These are phyloP conservation scores for Lophura nycthemera DNA, from an alignment of 2,113 vertebrate genomes.

Conservation along the genomic window DNA sequence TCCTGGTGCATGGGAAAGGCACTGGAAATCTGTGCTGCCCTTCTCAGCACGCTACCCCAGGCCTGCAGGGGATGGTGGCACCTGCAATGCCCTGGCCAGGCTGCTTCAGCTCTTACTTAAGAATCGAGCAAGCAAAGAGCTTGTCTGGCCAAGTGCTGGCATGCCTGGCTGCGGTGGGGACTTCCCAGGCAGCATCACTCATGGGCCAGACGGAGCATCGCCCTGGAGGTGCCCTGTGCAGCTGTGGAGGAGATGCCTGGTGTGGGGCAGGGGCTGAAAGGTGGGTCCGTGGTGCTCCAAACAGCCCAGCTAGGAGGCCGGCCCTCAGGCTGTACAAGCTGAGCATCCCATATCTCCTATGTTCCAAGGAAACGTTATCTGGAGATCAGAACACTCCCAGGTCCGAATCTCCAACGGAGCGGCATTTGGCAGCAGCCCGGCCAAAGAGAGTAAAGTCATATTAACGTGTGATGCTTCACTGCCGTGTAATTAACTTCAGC, in stretches of 20 bases:
- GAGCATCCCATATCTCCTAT: neutral
- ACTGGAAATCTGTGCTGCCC: neutral
- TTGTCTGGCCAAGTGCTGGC: neutral
- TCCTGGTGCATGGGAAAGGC: accelerated
- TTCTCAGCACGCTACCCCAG: neutral
- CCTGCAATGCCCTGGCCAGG: neutral
- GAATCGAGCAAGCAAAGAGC: neutral
- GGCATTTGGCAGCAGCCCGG: accelerated
- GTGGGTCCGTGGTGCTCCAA: neutral
- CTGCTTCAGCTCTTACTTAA: neutral
- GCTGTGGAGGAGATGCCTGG: neutral
- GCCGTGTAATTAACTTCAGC: slow-evolving; percentile 43
- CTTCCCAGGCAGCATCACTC: neutral
- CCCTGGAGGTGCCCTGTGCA: neutral
- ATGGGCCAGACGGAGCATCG: accelerated
- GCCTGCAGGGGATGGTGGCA: neutral
- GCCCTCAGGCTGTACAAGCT: neutral
- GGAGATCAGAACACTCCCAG: accelerated
- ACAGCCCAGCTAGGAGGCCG: accelerated
- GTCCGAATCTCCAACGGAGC: accelerated
- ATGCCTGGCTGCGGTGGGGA: neutral
- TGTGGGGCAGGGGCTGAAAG: neutral
- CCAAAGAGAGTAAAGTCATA: neutral
- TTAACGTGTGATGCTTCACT: neutral
- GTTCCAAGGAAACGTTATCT: neutral